phyloP scores from a whole-genome alignment of 2,888 invertebrate genomes.

The Lithophane ornitopus region DNA sequence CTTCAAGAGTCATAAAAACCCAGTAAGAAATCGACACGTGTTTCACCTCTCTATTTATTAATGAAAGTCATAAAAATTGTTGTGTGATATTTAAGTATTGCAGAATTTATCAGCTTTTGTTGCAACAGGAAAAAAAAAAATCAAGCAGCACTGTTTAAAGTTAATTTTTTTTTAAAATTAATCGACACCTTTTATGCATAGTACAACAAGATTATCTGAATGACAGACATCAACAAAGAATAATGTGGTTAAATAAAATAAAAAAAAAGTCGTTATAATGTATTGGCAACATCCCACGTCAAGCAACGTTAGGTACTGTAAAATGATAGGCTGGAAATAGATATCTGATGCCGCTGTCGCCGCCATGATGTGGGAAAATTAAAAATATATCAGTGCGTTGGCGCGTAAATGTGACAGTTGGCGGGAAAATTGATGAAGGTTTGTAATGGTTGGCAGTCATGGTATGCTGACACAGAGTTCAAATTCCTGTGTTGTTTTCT shows the following conservation, averaged over 20 bases:
- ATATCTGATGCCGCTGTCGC: constrained; percentile 72
- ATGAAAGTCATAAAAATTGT: no score
- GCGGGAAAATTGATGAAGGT: constrained; percentile 78
- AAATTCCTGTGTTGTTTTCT: no score
- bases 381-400: constrained; percentile 79
- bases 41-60: no score
- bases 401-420: constrained; percentile 76
- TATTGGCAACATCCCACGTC: constrained; percentile 31
- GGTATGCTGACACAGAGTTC: constrained; percentile 9
- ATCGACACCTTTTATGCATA: background rate
- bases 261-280: background rate
- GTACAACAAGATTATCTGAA: background rate
- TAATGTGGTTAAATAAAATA: background rate
- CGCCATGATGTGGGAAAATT: constrained; percentile 76
- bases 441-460: constrained; percentile 50
- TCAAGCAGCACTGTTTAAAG: background rate
- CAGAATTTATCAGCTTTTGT: no score
- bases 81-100: no score
- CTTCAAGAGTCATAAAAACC: no score
- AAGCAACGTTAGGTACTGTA: constrained; percentile 60
- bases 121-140: no score
- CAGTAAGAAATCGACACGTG: no score
- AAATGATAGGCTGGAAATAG: constrained; percentile 79
- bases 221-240: background rate
- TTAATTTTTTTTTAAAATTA: background rate